Base-by-base conservation (phyloP, 1,140 invertebrate genomes). In the Limonius californicus region DNA sequence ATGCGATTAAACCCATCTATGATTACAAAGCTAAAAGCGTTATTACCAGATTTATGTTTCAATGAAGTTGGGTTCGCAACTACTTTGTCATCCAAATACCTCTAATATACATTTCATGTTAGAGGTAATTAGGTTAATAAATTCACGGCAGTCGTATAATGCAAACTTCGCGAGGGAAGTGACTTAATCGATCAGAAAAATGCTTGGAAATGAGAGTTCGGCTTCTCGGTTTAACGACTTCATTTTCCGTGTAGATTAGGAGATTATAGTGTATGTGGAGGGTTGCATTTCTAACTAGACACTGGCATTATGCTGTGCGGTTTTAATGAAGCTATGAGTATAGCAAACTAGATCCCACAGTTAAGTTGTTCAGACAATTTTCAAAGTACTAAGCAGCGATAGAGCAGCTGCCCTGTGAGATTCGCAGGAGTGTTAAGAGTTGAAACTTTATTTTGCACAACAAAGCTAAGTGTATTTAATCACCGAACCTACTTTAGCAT, bases 381-480 rank as follows among this genome's bases (percentile, higher is more conserved):
- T 39, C 35, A 39, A 9, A 12, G 8, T 39, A 39, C 11, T 39
- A 9, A 14, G 35, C 1, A 12, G 11, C 35, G n/a, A 39, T 39
- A 39, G 8, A 9, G 35, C 35, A 39, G 8, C 8, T 39, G n/a
- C 35, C 35, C 35, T 39, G n/a, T 39, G 35, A 39, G 35, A 39
- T 12, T 39, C 35, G n/a, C 8, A 9, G n/a, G 35, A 14, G 8
- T 39, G n/a, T 14, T 14, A 39, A 39, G 35, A 39, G 35, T 39
- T 14, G 35, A 39, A 39, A 39, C 35, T 39, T 39, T 39, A 39
- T 50, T 50, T 21, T 50, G 14, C 45, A 16, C 16, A 50, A 50
- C 45, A 50, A 50, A 50, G 16, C 45, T 50, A 50, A 50, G 16
- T 50, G 45, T 21, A 50, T 50, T 50, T 50, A 50, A 50, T 50